A percentile compares a stretch with the other conserved stretches of the same genome.
These are phyloP conservation scores for Napeogenes inachia DNA, from an alignment of 2,888 invertebrate species.

Conservation along the genomic window DNA sequence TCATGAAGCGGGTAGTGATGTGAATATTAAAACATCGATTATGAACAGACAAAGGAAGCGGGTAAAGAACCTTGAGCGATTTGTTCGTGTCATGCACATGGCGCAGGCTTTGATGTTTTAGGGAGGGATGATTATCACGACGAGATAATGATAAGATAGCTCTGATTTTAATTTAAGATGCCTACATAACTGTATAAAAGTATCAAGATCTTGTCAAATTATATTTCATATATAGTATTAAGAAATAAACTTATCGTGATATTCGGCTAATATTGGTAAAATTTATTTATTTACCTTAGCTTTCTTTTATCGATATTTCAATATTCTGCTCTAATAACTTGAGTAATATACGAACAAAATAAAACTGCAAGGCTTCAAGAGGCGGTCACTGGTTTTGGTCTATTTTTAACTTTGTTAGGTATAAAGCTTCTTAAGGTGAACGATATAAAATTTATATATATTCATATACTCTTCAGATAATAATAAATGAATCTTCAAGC, in stretches of 20 bases:
- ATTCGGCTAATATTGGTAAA: too few species aligned
- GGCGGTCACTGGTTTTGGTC: constrained; percentile 30
- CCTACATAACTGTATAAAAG: too few species aligned
- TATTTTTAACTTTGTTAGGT: constrained; percentile 30
- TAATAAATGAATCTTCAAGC: too few species aligned
- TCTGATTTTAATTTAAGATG: neutral
- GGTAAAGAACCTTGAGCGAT: constrained; percentile 29
- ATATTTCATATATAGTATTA: too few species aligned
- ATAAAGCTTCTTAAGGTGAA: neutral
- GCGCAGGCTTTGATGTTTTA: constrained; percentile 26
- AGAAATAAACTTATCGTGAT: too few species aligned
- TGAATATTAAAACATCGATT: constrained; percentile 36
- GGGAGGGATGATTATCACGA: constrained; percentile 13
- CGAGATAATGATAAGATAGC: neutral
- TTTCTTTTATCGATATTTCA: neutral
- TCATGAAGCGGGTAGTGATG: constrained; percentile 28
- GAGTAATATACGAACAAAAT: constrained; percentile 28
- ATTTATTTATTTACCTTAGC: too few species aligned
- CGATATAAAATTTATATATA: too few species aligned
- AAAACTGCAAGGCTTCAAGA: constrained; percentile 31
- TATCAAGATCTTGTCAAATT: too few species aligned
- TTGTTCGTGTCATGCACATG: constrained; percentile 29
- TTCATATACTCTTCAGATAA: too few species aligned
- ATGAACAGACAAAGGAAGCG: constrained; percentile 31
- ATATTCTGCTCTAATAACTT: constrained; percentile 20